These are phyloP conservation scores for Microctenopoma stevenorrisi DNA, from an alignment of 2,797 vertebrate genomes.

Conservation along the genomic window DNA sequence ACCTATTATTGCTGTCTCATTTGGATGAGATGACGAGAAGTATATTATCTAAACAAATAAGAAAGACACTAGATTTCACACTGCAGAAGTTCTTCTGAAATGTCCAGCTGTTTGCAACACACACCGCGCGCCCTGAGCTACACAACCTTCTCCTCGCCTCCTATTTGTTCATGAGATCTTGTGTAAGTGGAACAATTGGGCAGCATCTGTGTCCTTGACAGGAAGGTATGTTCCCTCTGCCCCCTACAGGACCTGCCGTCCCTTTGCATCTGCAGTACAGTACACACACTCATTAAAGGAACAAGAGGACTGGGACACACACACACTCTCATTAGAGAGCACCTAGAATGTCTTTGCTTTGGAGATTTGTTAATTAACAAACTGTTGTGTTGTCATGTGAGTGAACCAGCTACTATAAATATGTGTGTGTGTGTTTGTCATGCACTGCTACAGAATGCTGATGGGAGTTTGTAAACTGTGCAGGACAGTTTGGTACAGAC, in stretches of 20 bases:
- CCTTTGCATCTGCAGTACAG: slow-evolving; percentile 25
- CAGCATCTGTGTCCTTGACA: slow-evolving; percentile 62
- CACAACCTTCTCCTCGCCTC: not conserved
- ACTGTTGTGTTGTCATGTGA: slow-evolving; percentile 1
- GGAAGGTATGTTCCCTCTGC: slow-evolving; percentile 30
- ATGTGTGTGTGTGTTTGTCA: too few species aligned
- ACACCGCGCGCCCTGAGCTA: too few species aligned
- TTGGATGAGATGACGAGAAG: too few species aligned
- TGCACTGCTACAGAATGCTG: not conserved
- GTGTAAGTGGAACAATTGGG: slow-evolving; percentile 28
- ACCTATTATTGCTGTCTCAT: too few species aligned
- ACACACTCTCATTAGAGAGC: not conserved
- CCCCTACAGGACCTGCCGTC: slow-evolving; percentile 35
- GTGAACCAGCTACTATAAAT: not conserved
- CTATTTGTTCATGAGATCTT: not conserved
- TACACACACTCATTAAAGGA: slow-evolving; percentile 29
- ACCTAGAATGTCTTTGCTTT: slow-evolving; percentile 1
- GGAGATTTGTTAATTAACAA: slow-evolving; percentile 20
- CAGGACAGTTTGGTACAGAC: not conserved
- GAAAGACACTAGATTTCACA: too few species aligned
- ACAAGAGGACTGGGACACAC: slow-evolving; percentile 3
- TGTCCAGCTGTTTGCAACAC: too few species aligned
- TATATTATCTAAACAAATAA: too few species aligned
- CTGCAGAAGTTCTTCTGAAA: too few species aligned
- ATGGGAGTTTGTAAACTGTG: too few species aligned